phyloP scores from a whole-genome alignment of 2,888 invertebrate species.

The Epistrophe grossulariae region DNA sequence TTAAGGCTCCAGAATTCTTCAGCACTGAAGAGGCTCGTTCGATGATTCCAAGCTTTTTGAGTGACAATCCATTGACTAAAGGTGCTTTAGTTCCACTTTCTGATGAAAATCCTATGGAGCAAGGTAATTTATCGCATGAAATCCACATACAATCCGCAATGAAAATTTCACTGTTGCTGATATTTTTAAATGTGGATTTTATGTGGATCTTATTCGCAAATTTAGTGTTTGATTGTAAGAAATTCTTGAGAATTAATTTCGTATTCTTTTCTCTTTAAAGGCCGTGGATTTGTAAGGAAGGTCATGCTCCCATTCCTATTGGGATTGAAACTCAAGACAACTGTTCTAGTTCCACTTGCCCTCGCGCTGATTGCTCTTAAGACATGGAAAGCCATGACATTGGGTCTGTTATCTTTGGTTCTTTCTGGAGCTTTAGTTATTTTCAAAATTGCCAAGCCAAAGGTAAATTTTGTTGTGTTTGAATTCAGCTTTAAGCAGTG shows the following conservation, averaged over 20 bases:
- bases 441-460: conserved; percentile 94
- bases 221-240: background rate
- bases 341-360: conserved; percentile 92
- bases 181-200: background rate
- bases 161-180: background rate
- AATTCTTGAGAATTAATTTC: background rate
- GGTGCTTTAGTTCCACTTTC: conserved; percentile 89
- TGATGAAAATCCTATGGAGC: conserved; percentile 84
- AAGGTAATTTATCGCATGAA: conserved; percentile 77
- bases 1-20: conserved; percentile 89
- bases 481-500: background rate
- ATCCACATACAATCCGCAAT: background rate
- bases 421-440: conserved; percentile 93
- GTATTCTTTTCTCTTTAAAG: conserved; percentile 85
- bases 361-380: conserved; percentile 93
- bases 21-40: conserved; percentile 82
- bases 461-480: conserved; percentile 83
- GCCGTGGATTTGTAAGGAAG: conserved; percentile 93
- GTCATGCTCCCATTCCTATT: conserved; percentile 93
- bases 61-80: conserved; percentile 85
- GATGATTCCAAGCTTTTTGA: conserved; percentile 81
- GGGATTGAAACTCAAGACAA: conserved; percentile 94
- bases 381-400: conserved; percentile 95
- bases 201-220: background rate
- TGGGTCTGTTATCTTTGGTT: conserved; percentile 92